Percentiles rank a stretch among this genome's conserved stretches.
Conservation (phyloP, 2,113 vertebrate genomes). For the Malaclemys terrapin region DNA sequence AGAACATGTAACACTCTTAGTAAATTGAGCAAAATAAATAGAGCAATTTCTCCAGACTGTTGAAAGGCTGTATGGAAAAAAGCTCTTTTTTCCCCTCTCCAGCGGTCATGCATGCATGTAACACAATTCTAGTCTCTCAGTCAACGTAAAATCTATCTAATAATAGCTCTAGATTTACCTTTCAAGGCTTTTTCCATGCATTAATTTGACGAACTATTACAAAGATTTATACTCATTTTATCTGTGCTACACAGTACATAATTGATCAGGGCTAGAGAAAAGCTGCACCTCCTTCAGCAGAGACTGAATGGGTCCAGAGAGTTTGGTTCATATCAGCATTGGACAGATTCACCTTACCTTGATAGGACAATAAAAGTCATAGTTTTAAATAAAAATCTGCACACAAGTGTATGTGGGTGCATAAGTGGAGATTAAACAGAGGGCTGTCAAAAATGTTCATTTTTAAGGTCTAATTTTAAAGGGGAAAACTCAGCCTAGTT, state of each 20-base stretch:
- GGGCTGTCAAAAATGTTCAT: background rate
- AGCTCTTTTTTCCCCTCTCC: background rate
- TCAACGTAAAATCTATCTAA: constrained; percentile 8
- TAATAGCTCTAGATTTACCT: background rate
- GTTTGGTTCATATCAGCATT: rapidly evolving
- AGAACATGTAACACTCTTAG: constrained; percentile 15
- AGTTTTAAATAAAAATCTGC: background rate
- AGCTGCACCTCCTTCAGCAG: background rate
- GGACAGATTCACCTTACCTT: background rate
- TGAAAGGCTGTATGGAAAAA: background rate
- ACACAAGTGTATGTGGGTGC: background rate
- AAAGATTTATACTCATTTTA: background rate
- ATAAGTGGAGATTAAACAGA: background rate
- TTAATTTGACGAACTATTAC: background rate
- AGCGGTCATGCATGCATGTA: background rate
- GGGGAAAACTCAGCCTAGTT: background rate
- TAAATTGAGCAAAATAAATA: constrained; percentile 42
- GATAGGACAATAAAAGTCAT: background rate
- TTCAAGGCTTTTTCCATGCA: background rate
- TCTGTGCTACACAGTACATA: background rate
- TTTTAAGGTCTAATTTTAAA: background rate
- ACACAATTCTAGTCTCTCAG: background rate
- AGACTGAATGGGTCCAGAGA: background rate
- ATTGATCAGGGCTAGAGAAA: background rate
- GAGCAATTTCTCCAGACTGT: constrained; percentile 12